Percentiles rank a stretch among this genome's conserved stretches.
Conservation (phyloP, 2,888 invertebrate genomes). For the Margaritifera margaritifera region DNA sequence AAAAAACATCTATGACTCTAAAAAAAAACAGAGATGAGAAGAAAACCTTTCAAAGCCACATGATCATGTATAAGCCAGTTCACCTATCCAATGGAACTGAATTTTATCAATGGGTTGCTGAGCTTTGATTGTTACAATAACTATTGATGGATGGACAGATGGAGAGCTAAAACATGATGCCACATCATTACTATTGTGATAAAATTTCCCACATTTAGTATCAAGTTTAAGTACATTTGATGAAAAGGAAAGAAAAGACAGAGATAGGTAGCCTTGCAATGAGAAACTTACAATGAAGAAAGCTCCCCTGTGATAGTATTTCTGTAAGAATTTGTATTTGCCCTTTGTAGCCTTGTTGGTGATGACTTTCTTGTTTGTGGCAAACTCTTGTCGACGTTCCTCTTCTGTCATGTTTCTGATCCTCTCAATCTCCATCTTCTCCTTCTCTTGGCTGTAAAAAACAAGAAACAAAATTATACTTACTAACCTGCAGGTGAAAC, state of each 20-base stretch:
- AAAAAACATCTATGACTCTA: too few relatives aligned
- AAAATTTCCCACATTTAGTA: background rate
- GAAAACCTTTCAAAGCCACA: too few relatives aligned
- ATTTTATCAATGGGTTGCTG: too few relatives aligned
- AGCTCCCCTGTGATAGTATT: conserved; percentile 99
- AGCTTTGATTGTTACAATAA: too few relatives aligned
- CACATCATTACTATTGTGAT: background rate
- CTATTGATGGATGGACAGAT: too few relatives aligned
- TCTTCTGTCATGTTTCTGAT: conserved; percentile 96
- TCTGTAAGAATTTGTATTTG: conserved; percentile 99
- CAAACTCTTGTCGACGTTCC: conserved; percentile 90
- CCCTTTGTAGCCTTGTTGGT: conserved; percentile 86
- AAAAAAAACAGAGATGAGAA: too few relatives aligned
- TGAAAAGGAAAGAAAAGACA: background rate
- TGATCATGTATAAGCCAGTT: too few relatives aligned
- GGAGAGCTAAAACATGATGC: background rate
- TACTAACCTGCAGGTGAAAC: background rate
- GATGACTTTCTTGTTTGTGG: conserved; percentile 91
- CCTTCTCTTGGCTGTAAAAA: conserved; percentile 83
- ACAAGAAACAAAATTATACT: background rate
- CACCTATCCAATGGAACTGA: too few relatives aligned
- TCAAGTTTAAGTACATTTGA: background rate
- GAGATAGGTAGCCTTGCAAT: background rate
- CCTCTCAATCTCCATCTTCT: conserved; percentile 89
- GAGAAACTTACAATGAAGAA: conserved; percentile 85